Percentiles rank a stretch among this genome's conserved stretches.
phyloP scores from a whole-genome alignment of 2,888 invertebrate genomes.

The Tipula vernalis region DNA sequence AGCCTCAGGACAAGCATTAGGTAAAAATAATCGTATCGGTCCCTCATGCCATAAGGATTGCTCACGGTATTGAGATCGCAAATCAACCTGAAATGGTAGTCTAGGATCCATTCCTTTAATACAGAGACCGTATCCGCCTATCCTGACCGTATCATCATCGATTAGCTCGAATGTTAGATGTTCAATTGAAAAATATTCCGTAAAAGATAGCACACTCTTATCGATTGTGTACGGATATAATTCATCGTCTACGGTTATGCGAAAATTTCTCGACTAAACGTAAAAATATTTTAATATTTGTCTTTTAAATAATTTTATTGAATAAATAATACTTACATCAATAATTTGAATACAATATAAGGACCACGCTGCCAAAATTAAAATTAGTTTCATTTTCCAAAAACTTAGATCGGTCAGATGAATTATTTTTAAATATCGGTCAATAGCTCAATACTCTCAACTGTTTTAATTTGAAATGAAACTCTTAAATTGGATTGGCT shows the following conservation, averaged over 20 bases:
- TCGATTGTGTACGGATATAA: not conserved
- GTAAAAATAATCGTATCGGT: not conserved
- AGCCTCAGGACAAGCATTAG: not conserved
- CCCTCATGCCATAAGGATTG: not conserved
- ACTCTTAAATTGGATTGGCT: too few species aligned
- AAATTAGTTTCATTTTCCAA: not conserved
- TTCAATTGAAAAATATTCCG: not conserved
- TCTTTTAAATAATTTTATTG: not conserved
- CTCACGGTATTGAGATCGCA: not conserved
- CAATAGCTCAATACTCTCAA: too few species aligned
- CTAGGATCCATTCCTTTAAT: not conserved
- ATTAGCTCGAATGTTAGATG: not conserved
- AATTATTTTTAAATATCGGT: too few species aligned
- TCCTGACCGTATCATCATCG: not conserved
- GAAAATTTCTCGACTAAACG: not conserved
- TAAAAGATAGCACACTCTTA: not conserved
- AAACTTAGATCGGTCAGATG: not conserved
- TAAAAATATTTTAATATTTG: not conserved
- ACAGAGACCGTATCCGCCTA: not conserved
- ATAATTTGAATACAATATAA: not conserved
- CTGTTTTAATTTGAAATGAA: too few species aligned
- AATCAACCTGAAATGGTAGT: not conserved
- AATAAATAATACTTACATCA: not conserved
- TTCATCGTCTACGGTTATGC: not conserved
- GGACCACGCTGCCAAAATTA: not conserved